A percentile compares a stretch with the other conserved stretches of the same genome.
Conservation (phyloP, 2,888 invertebrate species). For the Volucella inflata region DNA sequence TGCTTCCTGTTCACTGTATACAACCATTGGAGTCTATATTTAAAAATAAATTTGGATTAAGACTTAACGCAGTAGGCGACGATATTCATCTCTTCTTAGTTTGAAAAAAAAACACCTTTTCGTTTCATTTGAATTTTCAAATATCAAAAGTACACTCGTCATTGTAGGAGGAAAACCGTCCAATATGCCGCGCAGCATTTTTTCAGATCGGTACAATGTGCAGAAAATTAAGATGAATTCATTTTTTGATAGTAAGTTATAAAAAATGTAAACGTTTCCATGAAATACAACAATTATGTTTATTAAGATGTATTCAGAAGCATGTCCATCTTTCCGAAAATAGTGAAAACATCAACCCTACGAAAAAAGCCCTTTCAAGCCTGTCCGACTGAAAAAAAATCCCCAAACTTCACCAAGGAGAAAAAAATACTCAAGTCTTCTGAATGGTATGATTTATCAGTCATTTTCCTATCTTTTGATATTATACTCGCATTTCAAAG, state of each 20-base stretch:
- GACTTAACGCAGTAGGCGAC: constrained; percentile 10
- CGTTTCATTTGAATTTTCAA: constrained; percentile 33
- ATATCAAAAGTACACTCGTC: neutral
- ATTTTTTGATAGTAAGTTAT: constrained; percentile 78
- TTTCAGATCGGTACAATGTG: constrained; percentile 78
- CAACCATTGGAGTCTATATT: too few species aligned
- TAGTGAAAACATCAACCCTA: constrained; percentile 76
- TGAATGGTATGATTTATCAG: constrained; percentile 77
- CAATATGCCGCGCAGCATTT: constrained; percentile 79
- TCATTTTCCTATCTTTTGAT: neutral
- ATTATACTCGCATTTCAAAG: neutral
- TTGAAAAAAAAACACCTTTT: neutral
- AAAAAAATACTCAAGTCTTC: constrained; percentile 77
- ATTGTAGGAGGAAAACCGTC: neutral
- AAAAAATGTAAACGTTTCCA: too few species aligned
- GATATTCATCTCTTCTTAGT: constrained; percentile 4
- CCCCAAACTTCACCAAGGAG: constrained; percentile 73
- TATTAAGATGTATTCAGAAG: constrained; percentile 77
- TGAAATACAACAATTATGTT: neutral
- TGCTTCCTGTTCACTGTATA: too few species aligned
- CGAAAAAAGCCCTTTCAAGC: constrained; percentile 42
- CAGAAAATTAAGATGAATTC: constrained; percentile 77
- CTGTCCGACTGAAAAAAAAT: constrained; percentile 66
- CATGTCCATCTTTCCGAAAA: constrained; percentile 78
- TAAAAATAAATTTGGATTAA: too few species aligned